A percentile compares a stretch with the other conserved stretches of the same genome.
Evolutionary conservation across 2,113 vertebrate genomes (phyloP).

Genomic region (Seriola aureovittata): DNA sequence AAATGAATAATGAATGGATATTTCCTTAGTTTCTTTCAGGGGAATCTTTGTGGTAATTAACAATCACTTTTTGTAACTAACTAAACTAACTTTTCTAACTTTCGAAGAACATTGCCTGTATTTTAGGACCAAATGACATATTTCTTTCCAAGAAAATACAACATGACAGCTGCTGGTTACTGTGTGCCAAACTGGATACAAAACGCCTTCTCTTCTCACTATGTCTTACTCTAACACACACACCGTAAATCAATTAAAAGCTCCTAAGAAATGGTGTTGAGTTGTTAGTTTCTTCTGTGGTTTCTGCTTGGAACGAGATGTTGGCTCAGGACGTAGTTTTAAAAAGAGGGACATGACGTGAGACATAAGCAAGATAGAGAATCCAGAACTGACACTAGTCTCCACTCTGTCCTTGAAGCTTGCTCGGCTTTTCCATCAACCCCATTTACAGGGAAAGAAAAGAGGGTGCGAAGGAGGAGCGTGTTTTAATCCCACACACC

Average conservation of each 20-base stretch:
- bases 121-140: not conserved
- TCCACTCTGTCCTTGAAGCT: no score
- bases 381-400: not conserved
- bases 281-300: not conserved
- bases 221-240: not conserved
- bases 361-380: not conserved
- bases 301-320: conserved; percentile 3
- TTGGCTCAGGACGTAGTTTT: not conserved
- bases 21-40: not conserved
- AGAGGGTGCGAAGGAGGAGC: not conserved
- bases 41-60: not conserved
- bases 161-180: not conserved
- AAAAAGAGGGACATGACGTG: not conserved
- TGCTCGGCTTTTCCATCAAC: not conserved
- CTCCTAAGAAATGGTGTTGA: not conserved
- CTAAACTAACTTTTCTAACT: not conserved
- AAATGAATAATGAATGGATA: not conserved
- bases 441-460: not conserved
- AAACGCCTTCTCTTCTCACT: not conserved
- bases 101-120: not conserved
- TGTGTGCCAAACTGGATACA: not conserved
- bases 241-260: not conserved
- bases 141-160: not conserved
- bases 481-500: not conserved
- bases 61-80: not conserved